phyloP scores from a whole-genome alignment of 2,113 vertebrate species.

The Microcebus jonahi region DNA sequence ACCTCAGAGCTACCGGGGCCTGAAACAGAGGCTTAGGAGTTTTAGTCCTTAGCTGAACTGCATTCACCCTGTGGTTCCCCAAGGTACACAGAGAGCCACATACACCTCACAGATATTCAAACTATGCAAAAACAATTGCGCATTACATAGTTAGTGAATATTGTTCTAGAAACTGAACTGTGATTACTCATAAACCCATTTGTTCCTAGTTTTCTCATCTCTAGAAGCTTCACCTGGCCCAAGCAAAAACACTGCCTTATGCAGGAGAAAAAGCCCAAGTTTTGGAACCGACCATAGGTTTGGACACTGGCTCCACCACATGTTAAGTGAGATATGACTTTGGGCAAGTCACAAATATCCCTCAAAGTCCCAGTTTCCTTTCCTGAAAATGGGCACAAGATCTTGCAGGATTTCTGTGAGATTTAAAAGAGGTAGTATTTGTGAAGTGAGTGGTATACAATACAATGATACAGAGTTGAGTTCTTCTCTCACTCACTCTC shows the following conservation, averaged over 20 bases:
- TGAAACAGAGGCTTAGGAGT: background rate
- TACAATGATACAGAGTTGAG: rapidly evolving
- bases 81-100: background rate
- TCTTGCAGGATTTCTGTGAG: background rate
- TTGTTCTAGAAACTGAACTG: background rate
- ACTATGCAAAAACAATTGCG: background rate
- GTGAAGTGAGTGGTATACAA: background rate
- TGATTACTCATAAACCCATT: rapidly evolving
- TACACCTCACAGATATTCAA: background rate
- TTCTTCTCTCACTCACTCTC: background rate
- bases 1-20: background rate
- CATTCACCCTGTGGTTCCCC: background rate
- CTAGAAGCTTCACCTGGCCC: background rate
- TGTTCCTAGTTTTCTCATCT: background rate
- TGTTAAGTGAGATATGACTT: background rate
- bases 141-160: rapidly evolving
- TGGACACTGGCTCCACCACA: background rate
- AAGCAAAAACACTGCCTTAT: background rate
- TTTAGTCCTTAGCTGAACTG: background rate
- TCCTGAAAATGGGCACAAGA: background rate
- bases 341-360: background rate
- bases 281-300: background rate
- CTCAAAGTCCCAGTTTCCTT: background rate
- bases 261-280: background rate
- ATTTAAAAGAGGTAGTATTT: background rate